Evolutionary conservation across 53 echinoderm and acorn worm species (phyloP).

Genomic region (Crossaster papposus): DNA sequence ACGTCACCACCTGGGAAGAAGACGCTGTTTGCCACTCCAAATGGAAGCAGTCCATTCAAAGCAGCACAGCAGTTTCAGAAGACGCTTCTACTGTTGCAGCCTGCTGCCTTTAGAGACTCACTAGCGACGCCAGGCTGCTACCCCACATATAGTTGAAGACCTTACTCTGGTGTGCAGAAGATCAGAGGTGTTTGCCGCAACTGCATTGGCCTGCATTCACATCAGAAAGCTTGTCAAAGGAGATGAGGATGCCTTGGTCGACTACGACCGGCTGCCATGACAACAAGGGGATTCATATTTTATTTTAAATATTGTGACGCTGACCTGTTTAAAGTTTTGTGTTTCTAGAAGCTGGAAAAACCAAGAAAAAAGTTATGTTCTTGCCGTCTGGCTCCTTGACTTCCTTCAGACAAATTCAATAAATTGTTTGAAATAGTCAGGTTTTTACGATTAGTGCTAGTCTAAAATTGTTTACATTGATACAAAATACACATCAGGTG

Average conservation of each 20-base stretch:
- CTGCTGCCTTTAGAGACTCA: background rate
- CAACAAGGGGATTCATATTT: too few relatives aligned
- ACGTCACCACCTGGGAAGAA: conserved; percentile 11
- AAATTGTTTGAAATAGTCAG: too few relatives aligned
- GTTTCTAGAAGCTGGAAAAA: too few relatives aligned
- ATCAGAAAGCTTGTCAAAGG: conserved; percentile 27
- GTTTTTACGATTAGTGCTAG: too few relatives aligned
- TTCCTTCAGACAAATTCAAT: too few relatives aligned
- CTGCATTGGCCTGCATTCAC: conserved; percentile 5
- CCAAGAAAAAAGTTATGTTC: too few relatives aligned
- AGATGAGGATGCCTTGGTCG: conserved; percentile 27
- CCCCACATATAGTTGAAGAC: background rate
- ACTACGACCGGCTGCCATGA: too few relatives aligned
- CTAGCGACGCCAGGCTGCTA: background rate
- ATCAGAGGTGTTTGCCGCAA: conserved; percentile 18
- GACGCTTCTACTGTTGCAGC: background rate
- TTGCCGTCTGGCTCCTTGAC: too few relatives aligned
- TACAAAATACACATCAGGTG: too few relatives aligned
- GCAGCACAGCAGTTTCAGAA: conserved; percentile 17
- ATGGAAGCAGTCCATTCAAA: conserved; percentile 13
- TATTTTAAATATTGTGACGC: too few relatives aligned
- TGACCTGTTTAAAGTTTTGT: too few relatives aligned
- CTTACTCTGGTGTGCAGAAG: conserved; percentile 10
- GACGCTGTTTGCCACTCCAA: conserved; percentile 1
- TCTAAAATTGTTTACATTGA: too few relatives aligned